These are phyloP conservation scores for Ia io DNA, from an alignment of 2,113 vertebrate species.

Conservation along the genomic window DNA sequence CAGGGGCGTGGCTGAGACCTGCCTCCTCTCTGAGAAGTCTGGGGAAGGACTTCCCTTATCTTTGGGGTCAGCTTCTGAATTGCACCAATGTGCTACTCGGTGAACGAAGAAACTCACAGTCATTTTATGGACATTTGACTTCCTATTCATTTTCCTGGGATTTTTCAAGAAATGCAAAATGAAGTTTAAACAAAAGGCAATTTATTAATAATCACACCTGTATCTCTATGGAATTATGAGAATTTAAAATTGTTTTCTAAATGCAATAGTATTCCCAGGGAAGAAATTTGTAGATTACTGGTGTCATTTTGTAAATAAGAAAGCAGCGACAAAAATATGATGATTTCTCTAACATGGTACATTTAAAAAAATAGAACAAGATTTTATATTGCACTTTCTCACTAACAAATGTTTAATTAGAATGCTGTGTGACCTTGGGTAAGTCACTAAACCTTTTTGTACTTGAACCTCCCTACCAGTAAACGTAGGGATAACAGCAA, in stretches of 20 bases:
- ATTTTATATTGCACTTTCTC: background rate
- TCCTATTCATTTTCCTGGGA: background rate
- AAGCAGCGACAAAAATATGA: background rate
- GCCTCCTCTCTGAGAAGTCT: background rate
- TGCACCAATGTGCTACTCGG: background rate
- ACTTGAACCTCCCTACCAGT: background rate
- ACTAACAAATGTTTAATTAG: background rate
- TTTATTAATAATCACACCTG: conserved; percentile 41
- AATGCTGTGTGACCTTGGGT: background rate
- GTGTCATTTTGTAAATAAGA: conserved; percentile 17
- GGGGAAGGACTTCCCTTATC: background rate
- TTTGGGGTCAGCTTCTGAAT: background rate
- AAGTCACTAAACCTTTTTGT: background rate
- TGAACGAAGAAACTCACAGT: background rate
- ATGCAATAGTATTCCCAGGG: background rate
- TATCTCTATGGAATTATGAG: background rate
- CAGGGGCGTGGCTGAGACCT: background rate
- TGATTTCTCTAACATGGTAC: background rate
- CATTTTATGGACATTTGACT: background rate
- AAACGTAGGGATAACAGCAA: background rate
- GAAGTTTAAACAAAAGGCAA: conserved; percentile 19
- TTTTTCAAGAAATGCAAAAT: conserved; percentile 49
- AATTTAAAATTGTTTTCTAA: conserved; percentile 12
- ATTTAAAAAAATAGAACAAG: background rate
- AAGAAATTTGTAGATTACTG: background rate